A percentile compares a stretch with the other conserved stretches of the same genome.
phyloP scores from a whole-genome alignment of 2,888 invertebrate genomes.

The Linyphia triangularis region DNA sequence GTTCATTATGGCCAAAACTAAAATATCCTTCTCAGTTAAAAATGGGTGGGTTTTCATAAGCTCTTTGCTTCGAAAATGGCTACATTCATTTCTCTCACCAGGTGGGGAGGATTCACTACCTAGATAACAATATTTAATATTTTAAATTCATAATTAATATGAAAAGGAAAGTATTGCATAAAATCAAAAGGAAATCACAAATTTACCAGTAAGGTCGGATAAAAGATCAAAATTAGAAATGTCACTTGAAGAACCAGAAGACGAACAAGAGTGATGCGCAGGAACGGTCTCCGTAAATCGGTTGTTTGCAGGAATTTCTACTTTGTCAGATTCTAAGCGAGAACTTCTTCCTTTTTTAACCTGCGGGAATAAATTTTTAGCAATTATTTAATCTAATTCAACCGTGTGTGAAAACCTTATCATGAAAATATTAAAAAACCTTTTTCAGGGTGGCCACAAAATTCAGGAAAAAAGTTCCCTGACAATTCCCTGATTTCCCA shows the following conservation, averaged over 20 bases:
- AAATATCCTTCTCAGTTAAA: conserved; percentile 36
- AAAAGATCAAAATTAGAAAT: conserved; percentile 49
- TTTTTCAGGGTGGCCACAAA: no score
- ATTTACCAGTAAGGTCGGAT: conserved; percentile 45
- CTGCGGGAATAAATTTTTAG: neutral
- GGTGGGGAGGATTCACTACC: conserved; percentile 12
- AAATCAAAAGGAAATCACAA: no score
- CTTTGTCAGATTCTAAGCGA: neutral
- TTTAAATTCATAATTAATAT: no score
- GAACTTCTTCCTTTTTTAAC: neutral
- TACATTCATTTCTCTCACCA: neutral
- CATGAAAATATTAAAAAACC: no score
- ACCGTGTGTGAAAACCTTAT: neutral
- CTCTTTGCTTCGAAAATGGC: conserved; percentile 21
- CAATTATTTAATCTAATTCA: neutral
- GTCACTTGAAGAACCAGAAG: conserved; percentile 30
- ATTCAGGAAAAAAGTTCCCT: no score
- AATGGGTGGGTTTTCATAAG: neutral
- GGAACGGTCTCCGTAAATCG: neutral
- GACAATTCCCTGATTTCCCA: no score
- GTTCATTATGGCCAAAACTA: conserved; percentile 54
- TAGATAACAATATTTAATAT: conserved; percentile 4
- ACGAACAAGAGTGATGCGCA: conserved; percentile 2
- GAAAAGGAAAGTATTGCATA: no score
- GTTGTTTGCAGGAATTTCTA: neutral